Base-by-base conservation (phyloP, 2,113 vertebrate genomes). In the Scomber japonicus region DNA sequence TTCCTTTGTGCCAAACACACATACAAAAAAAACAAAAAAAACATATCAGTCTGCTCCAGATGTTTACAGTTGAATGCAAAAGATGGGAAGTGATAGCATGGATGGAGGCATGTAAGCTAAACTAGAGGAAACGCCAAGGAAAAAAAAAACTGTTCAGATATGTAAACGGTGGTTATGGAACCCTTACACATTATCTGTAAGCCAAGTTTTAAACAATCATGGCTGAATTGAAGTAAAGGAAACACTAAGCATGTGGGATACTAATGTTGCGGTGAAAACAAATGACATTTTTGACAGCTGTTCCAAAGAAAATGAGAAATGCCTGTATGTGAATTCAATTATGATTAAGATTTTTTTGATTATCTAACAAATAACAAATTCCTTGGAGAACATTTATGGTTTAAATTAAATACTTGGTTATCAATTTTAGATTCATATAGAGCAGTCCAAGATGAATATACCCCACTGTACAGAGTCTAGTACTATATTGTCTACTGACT, bases 141-240 rank as follows among this genome's bases (percentile, higher is more conserved):
- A 53, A n/a, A 44, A 81, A 53, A 59, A 54, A 74, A 21, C 30
- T 51, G 61, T 46, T 49, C 50, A 68, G 66, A 75, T 67, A 88
- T 84, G 62, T 82, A 76, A 82, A 78, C 61, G 48, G 82, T 48
- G 72, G 82, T 85, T 87, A 80, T 78, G 56, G 70, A 88, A 59
- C 62, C 71, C 55, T 78, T 72, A 53, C 16, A 73, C 68, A 80
- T 84, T 71, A 72, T 70, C 74, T 73, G 81, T 64, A 75, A 81
- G 75, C 64, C 55, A 1, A 45, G 53, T 76, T 83, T 83, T 66
- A 80, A 66, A 85, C 61, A 78, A 75, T 75, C 83, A 68, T 12
- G 56, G 75, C 66, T 77, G 70, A 89, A 30, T 3, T 75, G 73
- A 81, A 79, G 53, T 46, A 0, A 76, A 72, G 70, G 51, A 76